Percentiles rank a stretch among this genome's conserved stretches.
These are phyloP conservation scores for Lithobates pipiens DNA, from an alignment of 2,797 vertebrate species.

Conservation along the genomic window DNA sequence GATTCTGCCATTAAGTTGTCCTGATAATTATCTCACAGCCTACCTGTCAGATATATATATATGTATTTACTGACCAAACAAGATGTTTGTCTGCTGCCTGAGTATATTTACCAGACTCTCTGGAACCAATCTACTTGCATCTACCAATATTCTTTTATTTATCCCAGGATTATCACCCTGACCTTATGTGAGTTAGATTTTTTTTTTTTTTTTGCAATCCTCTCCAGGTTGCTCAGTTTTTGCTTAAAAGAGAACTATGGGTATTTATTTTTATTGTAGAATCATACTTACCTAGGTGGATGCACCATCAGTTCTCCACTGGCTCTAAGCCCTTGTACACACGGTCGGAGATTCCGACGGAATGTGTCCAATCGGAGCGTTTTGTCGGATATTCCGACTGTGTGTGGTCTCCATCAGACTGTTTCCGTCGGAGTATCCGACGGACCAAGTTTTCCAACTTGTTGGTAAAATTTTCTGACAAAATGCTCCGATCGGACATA, in stretches of 20 bases:
- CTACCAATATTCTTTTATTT: conserved; percentile 38
- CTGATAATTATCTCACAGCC: not conserved
- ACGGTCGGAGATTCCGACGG: too few relatives aligned
- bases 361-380: too few relatives aligned
- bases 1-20: not conserved
- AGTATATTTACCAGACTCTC: conserved; percentile 17
- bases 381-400: too few relatives aligned
- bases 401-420: too few relatives aligned
- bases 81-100: conserved; percentile 5
- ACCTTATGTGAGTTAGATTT: conserved; percentile 26
- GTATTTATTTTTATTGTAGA: too few relatives aligned
- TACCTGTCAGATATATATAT: not conserved
- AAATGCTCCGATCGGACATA: too few relatives aligned
- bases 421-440: too few relatives aligned
- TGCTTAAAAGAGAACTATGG: not conserved
- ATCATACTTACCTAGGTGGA: too few relatives aligned
- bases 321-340: too few relatives aligned
- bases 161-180: conserved; percentile 31
- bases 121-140: not conserved
- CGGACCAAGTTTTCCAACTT: too few relatives aligned
- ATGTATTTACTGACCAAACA: conserved; percentile 34
- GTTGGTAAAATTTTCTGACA: too few relatives aligned
- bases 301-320: too few relatives aligned
- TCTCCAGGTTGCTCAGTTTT: not conserved
- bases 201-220: not conserved